Base-by-base conservation (phyloP, 2,888 invertebrate species). In the Invenusta paracnida region DNA sequence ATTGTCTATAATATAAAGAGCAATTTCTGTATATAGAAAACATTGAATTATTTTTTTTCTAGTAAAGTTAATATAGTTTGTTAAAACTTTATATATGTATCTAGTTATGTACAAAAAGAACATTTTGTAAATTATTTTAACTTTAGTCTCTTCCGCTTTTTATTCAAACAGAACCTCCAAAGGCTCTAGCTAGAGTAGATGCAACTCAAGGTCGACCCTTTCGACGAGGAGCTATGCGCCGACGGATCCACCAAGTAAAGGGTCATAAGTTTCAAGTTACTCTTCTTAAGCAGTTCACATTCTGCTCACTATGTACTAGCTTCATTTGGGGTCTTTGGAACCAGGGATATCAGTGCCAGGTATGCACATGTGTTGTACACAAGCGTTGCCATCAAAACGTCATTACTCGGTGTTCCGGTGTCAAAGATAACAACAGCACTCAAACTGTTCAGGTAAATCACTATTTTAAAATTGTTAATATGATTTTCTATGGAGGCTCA, bases 301-400 rank as follows among this genome's bases (percentile, higher is more conserved):
- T 99, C 93, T 99, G 99, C 94, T 97, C 97, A 91, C 97, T 98
- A 93, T 99, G 99, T 93, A 94, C 95, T 89, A 97, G 98, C 93
- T 99, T 99, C 93, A 98, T 99, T 92, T 98, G 98, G 98, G 96
- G 92, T 93, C 89, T 93, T 85, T 91, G 92, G 88, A 93, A 92
- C 88, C 92, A 93, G 89, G 93, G 93, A 79, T 93, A 93, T 89
- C 93, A 93, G 88, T 93, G 93, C 89, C 93, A 93, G 91, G 98
- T 98, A 88, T 99, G 99, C 92, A 98, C 98, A 87, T 97, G 97
- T 92, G 99, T 99, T 90, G 98, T 99, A 88, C 99, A 99, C 94
- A 99, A 99, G 92, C 94, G 98, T 91, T 99, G 99, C 92, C 98
- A 99, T 93, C 94, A 95, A 89, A 95, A 95, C 88, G 97, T 99